Evolutionary conservation across 1,140 invertebrate genomes (phyloP).

Genomic region (Coenobita brevimanus): DNA sequence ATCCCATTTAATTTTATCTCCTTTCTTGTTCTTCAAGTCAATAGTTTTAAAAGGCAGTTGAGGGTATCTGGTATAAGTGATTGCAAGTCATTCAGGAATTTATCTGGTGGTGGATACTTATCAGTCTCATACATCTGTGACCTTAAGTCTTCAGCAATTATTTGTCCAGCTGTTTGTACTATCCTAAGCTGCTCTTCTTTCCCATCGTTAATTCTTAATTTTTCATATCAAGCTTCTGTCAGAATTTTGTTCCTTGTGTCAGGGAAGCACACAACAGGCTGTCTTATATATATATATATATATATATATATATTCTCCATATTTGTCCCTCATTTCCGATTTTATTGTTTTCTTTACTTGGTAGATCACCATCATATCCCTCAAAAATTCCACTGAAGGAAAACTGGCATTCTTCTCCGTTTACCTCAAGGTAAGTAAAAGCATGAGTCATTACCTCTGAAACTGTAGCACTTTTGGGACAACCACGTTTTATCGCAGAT

Average conservation of each 20-base stretch:
- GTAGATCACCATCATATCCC: slow-evolving; percentile 13
- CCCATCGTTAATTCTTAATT: slow-evolving; percentile 24
- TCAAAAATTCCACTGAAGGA: slow-evolving; percentile 12
- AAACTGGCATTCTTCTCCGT: slow-evolving; percentile 3
- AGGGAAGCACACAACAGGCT: too few relatives aligned
- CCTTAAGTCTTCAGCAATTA: not conserved
- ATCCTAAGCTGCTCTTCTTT: slow-evolving; percentile 5
- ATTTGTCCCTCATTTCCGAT: not conserved
- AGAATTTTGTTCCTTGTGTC: too few relatives aligned
- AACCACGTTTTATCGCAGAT: not conserved
- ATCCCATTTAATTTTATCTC: too few relatives aligned
- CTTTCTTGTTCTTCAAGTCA: too few relatives aligned
- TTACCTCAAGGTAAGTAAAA: slow-evolving; percentile 7
- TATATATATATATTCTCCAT: not conserved
- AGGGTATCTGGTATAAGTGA: not conserved
- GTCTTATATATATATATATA: too few relatives aligned
- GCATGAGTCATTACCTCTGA: slow-evolving; percentile 16
- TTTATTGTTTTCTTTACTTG: slow-evolving; percentile 7
- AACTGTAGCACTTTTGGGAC: slow-evolving; percentile 10
- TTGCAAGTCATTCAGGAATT: slow-evolving; percentile 3
- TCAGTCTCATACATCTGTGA: slow-evolving; percentile 21
- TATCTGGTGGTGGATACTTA: too few relatives aligned
- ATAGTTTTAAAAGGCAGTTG: not conserved
- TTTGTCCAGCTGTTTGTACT: too few relatives aligned
- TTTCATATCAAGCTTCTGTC: not conserved